phyloP scores from a whole-genome alignment of 2,113 vertebrate species.

The Myanophis thanlyinensis region DNA sequence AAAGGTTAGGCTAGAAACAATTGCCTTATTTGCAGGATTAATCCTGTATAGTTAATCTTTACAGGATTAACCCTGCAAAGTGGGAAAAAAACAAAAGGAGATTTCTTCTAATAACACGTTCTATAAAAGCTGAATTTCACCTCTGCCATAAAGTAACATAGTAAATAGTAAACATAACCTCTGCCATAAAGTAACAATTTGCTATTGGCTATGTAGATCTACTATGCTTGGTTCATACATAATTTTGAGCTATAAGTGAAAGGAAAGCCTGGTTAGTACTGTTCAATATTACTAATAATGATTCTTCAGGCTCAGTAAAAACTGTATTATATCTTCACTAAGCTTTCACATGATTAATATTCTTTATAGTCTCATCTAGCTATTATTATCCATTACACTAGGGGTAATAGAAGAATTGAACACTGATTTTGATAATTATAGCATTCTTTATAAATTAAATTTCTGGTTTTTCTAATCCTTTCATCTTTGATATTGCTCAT shows the following conservation, averaged over 20 bases:
- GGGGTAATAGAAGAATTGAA: background rate
- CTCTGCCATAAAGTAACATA: no score
- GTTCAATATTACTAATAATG: background rate
- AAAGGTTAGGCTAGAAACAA: no score
- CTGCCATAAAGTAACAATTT: background rate
- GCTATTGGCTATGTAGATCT: background rate
- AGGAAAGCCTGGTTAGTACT: background rate
- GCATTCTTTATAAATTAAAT: background rate
- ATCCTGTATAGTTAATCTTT: no score
- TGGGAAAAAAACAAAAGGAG: no score
- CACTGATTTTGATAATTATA: background rate
- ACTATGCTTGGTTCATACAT: background rate
- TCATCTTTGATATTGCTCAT: background rate
- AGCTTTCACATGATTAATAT: background rate
- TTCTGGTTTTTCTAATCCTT: background rate
- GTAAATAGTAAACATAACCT: no score
- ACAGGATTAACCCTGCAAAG: no score
- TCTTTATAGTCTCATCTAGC: background rate
- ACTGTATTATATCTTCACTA: background rate
- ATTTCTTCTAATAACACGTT: no score
- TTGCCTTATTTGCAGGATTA: no score
- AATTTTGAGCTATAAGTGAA: background rate
- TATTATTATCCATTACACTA: background rate
- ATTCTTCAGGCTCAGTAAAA: background rate
- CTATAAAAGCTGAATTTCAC: no score